Conservation (phyloP, 2,888 invertebrate species). For the Oscheius myriophilus region DNA sequence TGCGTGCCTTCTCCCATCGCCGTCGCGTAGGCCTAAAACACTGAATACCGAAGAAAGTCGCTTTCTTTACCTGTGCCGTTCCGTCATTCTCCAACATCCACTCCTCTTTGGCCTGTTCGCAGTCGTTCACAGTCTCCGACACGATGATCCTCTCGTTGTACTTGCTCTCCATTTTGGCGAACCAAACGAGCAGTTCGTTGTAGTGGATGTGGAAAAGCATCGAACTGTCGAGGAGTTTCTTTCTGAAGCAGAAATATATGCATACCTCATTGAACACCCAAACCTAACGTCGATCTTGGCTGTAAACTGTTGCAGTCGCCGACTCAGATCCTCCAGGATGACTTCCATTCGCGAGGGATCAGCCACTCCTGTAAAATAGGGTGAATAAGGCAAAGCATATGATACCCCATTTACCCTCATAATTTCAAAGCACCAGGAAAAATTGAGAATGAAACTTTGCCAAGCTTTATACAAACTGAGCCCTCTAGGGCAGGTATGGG, state of each 20-base stretch:
- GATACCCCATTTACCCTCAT: no score
- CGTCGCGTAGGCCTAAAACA: conserved; percentile 58
- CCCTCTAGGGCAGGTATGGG: no score
- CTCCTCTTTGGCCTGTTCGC: conserved; percentile 65
- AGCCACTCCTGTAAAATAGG: conserved; percentile 32
- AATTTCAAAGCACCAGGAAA: no score
- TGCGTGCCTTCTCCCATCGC: conserved; percentile 66
- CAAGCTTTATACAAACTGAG: no score
- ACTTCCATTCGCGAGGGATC: conserved; percentile 31
- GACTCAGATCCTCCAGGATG: conserved; percentile 39
- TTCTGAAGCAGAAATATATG: background rate
- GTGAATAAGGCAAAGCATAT: no score
- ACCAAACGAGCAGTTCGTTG: conserved; percentile 68
- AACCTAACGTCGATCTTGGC: conserved; percentile 42
- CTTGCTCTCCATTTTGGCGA: conserved; percentile 60
- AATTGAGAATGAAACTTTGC: no score
- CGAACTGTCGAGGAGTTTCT: conserved; percentile 47
- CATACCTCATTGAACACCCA: background rate
- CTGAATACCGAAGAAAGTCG: background rate
- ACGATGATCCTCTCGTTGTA: conserved; percentile 44
- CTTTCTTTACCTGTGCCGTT: conserved; percentile 56
- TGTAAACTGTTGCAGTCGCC: conserved; percentile 39
- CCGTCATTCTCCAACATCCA: conserved; percentile 65
- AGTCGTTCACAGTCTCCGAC: conserved; percentile 51
- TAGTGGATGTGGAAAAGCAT: conserved; percentile 64